These are phyloP conservation scores for Cettia cetti DNA, from an alignment of 2,113 vertebrate genomes.

Conservation along the genomic window DNA sequence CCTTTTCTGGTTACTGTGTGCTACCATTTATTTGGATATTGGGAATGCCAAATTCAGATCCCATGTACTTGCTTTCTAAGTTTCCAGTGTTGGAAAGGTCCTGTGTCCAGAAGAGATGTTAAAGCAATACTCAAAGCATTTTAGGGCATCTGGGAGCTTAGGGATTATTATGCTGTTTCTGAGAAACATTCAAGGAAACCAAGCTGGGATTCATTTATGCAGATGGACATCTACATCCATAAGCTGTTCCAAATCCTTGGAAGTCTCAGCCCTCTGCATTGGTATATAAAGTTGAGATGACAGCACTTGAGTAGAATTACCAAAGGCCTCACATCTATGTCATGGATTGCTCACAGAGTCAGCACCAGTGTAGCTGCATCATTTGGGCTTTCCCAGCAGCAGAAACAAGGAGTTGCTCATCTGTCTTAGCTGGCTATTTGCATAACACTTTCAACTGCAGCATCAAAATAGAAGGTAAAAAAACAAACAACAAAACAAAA, in stretches of 20 bases:
- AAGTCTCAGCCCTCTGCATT: not conserved
- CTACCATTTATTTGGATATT: not conserved
- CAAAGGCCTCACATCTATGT: fast-evolving
- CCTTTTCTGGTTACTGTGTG: not conserved
- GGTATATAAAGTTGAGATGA: fast-evolving
- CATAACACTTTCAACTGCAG: not conserved
- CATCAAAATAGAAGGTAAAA: not conserved
- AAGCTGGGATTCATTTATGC: not conserved
- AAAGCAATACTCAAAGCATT: not conserved
- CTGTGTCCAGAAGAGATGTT: not conserved
- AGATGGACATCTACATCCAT: not conserved
- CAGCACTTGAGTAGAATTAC: not conserved
- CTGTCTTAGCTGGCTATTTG: not conserved
- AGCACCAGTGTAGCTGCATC: not conserved
- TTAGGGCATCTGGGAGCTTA: not conserved
- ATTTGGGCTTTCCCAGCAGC: not conserved
- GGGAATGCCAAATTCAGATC: not conserved
- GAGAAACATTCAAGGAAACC: not conserved
- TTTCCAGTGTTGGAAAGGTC: not conserved
- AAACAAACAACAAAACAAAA: not conserved
- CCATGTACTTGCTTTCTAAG: not conserved
- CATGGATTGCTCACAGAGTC: fast-evolving
- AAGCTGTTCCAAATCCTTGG: not conserved
- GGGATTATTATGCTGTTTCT: not conserved
- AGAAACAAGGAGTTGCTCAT: not conserved